phyloP scores from a whole-genome alignment of 2,113 vertebrate species.

The Oreotrochilus melanogaster region DNA sequence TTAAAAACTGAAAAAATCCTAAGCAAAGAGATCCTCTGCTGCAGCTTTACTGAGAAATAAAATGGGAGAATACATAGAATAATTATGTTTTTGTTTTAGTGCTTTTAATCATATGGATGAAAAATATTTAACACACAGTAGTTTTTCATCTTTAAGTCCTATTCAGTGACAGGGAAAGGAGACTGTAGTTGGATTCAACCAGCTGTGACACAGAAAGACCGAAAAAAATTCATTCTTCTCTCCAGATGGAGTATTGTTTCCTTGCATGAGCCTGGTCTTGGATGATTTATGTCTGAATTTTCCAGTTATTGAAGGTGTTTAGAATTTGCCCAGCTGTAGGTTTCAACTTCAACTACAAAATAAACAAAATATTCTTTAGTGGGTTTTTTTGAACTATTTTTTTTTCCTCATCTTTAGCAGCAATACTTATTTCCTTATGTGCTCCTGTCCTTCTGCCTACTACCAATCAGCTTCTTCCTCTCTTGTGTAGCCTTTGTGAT shows the following conservation, averaged over 20 bases:
- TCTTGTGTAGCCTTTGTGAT: neutral
- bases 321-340: neutral
- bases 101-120: neutral
- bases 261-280: neutral
- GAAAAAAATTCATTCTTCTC: neutral
- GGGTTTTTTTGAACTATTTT: neutral
- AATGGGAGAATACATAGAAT: neutral
- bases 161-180: neutral
- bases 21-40: neutral
- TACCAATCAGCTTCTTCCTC: slow-evolving; percentile 1
- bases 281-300: neutral
- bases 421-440: neutral
- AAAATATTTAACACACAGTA: neutral
- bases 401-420: neutral
- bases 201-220: slow-evolving; percentile 14
- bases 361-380: neutral
- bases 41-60: neutral
- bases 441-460: slow-evolving; percentile 19
- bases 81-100: slow-evolving; percentile 1
- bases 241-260: neutral
- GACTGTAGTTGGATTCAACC: neutral
- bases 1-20: neutral
- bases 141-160: neutral
- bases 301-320: neutral
- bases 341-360: neutral